Conservation (phyloP, 2,797 vertebrate species). For the Rhabdomys pumilio region DNA sequence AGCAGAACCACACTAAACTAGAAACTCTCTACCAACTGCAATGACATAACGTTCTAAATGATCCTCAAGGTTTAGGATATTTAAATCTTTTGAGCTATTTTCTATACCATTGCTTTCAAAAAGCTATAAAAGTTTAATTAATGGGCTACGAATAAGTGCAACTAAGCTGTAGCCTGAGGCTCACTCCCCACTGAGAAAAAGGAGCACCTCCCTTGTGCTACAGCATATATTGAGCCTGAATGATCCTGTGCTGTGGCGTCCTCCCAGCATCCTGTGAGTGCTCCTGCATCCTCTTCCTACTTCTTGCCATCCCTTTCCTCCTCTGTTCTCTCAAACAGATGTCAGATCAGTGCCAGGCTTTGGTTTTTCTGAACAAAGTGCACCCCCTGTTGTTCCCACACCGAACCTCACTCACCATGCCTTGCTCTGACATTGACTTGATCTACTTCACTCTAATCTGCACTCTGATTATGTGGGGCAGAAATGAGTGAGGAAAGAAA, state of each 20-base stretch:
- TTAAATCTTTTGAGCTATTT: not conserved
- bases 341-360: not conserved
- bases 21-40: not conserved
- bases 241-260: too few relatives aligned
- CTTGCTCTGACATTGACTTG: not conserved
- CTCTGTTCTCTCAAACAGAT: not conserved
- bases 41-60: not conserved
- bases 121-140: not conserved
- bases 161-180: not conserved
- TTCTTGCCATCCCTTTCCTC: not conserved
- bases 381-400: not conserved
- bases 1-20: not conserved
- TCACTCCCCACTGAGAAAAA: not conserved
- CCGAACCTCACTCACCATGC: not conserved
- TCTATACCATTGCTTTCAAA: slow-evolving; percentile 6
- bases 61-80: not conserved
- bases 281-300: not conserved
- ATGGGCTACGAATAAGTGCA: not conserved
- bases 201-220: not conserved
- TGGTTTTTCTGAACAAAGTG: not conserved
- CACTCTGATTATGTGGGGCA: not conserved
- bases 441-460: not conserved
- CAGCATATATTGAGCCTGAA: not conserved
- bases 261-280: not conserved
- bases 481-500: not conserved